Percentiles rank a stretch among this genome's conserved stretches.
Conservation (phyloP, 2,888 invertebrate species). For the Myopa tessellatipennis region DNA sequence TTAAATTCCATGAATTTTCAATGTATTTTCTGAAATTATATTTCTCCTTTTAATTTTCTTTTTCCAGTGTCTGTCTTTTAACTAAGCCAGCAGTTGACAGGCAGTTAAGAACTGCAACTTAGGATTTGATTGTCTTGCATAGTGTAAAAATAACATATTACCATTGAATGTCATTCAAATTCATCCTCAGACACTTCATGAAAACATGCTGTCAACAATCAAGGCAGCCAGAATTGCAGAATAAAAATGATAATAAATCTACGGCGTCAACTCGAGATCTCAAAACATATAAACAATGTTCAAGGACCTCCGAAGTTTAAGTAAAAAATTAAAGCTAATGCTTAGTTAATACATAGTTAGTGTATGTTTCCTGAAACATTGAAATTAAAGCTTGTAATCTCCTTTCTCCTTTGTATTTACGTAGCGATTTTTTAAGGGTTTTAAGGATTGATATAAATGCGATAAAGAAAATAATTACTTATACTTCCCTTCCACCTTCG, state of each 20-base stretch:
- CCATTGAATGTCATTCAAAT: conserved; percentile 15
- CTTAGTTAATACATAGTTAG: no score
- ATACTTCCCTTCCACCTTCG: not conserved
- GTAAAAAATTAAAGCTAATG: no score
- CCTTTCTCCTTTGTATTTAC: not conserved
- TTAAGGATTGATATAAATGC: not conserved
- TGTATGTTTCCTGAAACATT: no score
- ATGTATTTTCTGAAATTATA: no score
- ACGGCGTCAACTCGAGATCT: not conserved
- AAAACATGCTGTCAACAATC: not conserved
- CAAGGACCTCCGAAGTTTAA: not conserved
- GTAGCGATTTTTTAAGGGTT: not conserved
- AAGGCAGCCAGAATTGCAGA: not conserved
- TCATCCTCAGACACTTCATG: not conserved
- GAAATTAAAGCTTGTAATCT: not conserved
- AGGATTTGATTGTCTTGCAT: conserved; percentile 5
- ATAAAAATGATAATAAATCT: not conserved
- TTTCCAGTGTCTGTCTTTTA: conserved; percentile 24
- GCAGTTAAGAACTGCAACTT: not conserved
- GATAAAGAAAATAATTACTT: not conserved
- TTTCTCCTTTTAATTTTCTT: not conserved
- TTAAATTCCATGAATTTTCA: no score
- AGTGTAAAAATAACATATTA: not conserved
- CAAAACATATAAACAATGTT: not conserved
- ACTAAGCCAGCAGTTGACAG: conserved; percentile 1